Evolutionary conservation across 2,797 vertebrate species (phyloP).

Genomic region (Uromys caudimaculatus): DNA sequence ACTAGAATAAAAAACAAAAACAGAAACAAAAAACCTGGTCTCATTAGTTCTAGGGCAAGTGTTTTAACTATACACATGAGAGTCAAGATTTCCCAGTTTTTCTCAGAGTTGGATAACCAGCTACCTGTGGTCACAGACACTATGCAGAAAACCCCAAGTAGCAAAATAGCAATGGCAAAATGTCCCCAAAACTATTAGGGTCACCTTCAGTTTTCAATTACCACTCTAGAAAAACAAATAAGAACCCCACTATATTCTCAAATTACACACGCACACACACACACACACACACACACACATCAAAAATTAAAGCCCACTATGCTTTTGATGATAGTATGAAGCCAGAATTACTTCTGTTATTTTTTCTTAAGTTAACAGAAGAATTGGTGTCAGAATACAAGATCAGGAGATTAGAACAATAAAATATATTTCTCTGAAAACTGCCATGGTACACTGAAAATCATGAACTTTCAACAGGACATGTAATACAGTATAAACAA

Average conservation of each 20-base stretch:
- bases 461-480: constrained; percentile 52
- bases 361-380: constrained; percentile 62
- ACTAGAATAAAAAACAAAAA: background rate
- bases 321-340: background rate
- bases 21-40: background rate
- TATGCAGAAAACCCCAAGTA: constrained; percentile 49
- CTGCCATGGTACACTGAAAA: constrained; percentile 21
- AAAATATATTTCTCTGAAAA: constrained; percentile 36
- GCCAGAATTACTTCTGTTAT: constrained; percentile 28
- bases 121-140: background rate
- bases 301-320: constrained; percentile 4
- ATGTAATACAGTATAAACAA: constrained; percentile 62
- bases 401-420: constrained; percentile 29
- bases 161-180: background rate
- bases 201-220: constrained; percentile 50
- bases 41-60: background rate
- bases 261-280: background rate
- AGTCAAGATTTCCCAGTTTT: background rate
- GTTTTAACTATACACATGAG: background rate
- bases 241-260: background rate
- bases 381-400: constrained; percentile 34
- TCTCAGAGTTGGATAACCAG: background rate
- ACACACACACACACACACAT: too few relatives aligned
- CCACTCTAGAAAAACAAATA: background rate
- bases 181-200: background rate